Conservation (phyloP, 2,888 invertebrate species). For the Eupithecia tripunctaria region DNA sequence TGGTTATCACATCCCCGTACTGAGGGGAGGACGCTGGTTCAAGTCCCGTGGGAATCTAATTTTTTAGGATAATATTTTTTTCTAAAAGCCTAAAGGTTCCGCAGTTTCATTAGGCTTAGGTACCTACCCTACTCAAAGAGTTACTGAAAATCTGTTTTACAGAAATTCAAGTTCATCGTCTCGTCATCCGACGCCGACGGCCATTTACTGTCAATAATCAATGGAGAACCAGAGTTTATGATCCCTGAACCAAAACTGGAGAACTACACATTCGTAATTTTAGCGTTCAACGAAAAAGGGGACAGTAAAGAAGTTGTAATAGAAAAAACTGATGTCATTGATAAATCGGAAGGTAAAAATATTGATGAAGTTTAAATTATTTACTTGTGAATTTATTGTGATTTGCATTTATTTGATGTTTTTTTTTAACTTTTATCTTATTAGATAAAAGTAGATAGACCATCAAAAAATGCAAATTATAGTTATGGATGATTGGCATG, state of each 20-base stretch:
- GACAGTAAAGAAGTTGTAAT: conserved; percentile 70
- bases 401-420: too few relatives aligned
- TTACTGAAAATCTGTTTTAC: conserved; percentile 42
- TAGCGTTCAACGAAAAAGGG: conserved; percentile 76
- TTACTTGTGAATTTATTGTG: background rate
- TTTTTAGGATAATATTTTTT: too few relatives aligned
- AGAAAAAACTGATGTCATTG: conserved; percentile 60
- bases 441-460: too few relatives aligned
- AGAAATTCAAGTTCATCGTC: conserved; percentile 76
- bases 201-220: conserved; percentile 67
- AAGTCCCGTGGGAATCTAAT: too few relatives aligned
- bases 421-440: too few relatives aligned
- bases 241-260: conserved; percentile 67
- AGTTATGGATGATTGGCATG: background rate
- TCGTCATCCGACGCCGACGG: conserved; percentile 59
- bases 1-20: too few relatives aligned
- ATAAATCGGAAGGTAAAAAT: conserved; percentile 51
- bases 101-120: too few relatives aligned
- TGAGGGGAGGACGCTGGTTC: too few relatives aligned
- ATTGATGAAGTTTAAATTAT: background rate
- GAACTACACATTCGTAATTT: conserved; percentile 67
- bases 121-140: too few relatives aligned
- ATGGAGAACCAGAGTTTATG: conserved; percentile 70
- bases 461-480: background rate
- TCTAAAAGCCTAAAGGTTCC: too few relatives aligned